Percentiles rank a stretch among this genome's conserved stretches.
These are phyloP conservation scores for Psilopsiagon aurifrons DNA, from an alignment of 2,113 vertebrate species.

Conservation along the genomic window DNA sequence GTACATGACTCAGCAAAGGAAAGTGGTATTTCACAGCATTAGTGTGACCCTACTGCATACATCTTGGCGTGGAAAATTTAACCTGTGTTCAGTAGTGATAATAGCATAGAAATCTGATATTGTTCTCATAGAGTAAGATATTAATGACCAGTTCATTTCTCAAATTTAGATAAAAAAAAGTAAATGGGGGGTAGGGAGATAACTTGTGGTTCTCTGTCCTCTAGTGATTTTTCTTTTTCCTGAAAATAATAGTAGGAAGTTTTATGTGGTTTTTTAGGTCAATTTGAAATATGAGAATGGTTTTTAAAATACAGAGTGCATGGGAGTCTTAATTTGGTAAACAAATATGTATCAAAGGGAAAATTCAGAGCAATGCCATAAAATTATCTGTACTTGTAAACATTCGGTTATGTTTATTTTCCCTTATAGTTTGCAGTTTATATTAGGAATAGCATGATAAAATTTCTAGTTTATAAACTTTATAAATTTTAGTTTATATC, in stretches of 20 bases:
- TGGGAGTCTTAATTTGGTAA: neutral
- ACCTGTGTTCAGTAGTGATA: neutral
- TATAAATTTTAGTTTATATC: neutral
- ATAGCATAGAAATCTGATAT: neutral
- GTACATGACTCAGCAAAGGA: neutral
- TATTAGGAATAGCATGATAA: neutral
- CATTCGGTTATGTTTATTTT: neutral
- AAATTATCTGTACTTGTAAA: neutral
- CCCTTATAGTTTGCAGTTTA: neutral
- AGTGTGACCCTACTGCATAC: neutral
- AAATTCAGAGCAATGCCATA: neutral
- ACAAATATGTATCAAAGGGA: neutral
- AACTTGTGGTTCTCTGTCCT: neutral
- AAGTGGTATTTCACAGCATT: neutral
- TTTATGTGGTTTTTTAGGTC: neutral
- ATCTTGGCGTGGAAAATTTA: neutral
- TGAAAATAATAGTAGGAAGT: neutral
- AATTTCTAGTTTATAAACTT: neutral
- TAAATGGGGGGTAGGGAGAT: fast-evolving
- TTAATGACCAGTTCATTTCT: neutral
- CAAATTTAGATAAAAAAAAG: neutral
- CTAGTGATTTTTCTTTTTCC: neutral
- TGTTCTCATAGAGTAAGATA: neutral
- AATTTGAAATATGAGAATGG: neutral
- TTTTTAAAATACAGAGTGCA: neutral